Conservation (phyloP, 2,113 vertebrate species). For the Nerophis ophidion region DNA sequence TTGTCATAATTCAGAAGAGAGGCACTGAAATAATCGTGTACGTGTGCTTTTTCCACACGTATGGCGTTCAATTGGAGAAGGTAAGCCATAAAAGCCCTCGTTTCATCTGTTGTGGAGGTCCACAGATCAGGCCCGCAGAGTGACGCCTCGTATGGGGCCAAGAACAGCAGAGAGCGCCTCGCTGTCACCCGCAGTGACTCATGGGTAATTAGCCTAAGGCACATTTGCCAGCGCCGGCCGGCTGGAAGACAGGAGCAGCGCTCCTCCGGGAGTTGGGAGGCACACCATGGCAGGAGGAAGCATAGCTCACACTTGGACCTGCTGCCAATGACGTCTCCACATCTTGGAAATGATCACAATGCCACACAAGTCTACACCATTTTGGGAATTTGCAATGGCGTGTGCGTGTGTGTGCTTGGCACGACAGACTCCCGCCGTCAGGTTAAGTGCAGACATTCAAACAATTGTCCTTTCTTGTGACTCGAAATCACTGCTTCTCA, state of each 20-base stretch:
- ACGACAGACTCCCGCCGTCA: no score
- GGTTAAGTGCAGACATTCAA: no score
- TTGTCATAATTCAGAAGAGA: slow-evolving; percentile 69
- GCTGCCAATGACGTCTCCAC: slow-evolving; percentile 48
- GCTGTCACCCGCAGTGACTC: slow-evolving; percentile 46
- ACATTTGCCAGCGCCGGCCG: slow-evolving; percentile 62
- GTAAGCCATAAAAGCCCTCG: slow-evolving; percentile 33
- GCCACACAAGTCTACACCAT: no score
- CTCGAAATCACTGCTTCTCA: no score
- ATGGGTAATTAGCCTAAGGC: slow-evolving; percentile 68
- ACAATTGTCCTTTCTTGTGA: no score
- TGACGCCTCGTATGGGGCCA: slow-evolving; percentile 51
- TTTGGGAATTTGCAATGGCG: no score
- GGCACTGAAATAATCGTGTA: slow-evolving; percentile 39
- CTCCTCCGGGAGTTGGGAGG: slow-evolving; percentile 40
- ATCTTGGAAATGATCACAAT: no score
- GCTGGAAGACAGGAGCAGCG: slow-evolving; percentile 75
- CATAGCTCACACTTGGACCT: slow-evolving; percentile 68
- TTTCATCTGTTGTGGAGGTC: slow-evolving; percentile 74
- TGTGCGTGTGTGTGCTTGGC: no score
- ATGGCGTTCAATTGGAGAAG: neutral
- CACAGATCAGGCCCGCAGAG: slow-evolving; percentile 51
- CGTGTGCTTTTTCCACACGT: no score
- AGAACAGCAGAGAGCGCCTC: slow-evolving; percentile 57
- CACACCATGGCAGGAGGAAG: slow-evolving; percentile 33